A percentile compares a stretch with the other conserved stretches of the same genome.
These are phyloP conservation scores for Poeciliopsis retropinna DNA, from an alignment of 2,113 vertebrate species.

Conservation along the genomic window DNA sequence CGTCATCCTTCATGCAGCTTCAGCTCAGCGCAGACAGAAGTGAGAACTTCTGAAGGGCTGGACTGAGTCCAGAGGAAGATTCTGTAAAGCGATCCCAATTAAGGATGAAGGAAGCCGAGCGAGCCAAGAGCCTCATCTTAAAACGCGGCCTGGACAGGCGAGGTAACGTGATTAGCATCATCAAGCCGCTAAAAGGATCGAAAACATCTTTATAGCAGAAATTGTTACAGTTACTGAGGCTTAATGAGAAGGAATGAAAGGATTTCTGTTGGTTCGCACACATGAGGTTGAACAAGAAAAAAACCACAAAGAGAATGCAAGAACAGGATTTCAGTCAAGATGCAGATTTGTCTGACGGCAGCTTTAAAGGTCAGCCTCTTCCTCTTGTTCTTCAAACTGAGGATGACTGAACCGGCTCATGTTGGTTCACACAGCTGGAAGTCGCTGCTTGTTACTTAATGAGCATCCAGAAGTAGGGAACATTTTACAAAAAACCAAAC, in stretches of 20 bases:
- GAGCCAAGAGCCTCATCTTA: not conserved
- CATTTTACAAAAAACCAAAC: too few relatives aligned
- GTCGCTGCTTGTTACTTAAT: not conserved
- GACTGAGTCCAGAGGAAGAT: not conserved
- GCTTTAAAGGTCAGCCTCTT: constrained; percentile 7
- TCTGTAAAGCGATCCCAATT: not conserved
- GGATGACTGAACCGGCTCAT: not conserved
- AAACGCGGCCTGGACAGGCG: not conserved
- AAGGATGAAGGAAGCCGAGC: not conserved
- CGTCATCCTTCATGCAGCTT: not conserved
- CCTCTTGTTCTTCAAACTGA: not conserved
- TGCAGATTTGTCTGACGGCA: constrained; percentile 15
- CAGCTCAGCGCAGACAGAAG: not conserved
- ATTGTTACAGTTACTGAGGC: not conserved
- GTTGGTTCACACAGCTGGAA: not conserved
- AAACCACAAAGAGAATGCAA: not conserved
- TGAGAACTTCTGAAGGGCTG: not conserved
- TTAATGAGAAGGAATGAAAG: not conserved
- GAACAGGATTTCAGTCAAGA: not conserved
- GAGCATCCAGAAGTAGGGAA: too few relatives aligned
- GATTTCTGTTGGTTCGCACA: not conserved
- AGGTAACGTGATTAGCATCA: constrained; percentile 10
- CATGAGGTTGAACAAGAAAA: not conserved
- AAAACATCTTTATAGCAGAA: not conserved
- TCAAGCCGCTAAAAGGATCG: not conserved